Conservation (phyloP, 2,888 invertebrate genomes). For the Schrankia costaestrigalis region DNA sequence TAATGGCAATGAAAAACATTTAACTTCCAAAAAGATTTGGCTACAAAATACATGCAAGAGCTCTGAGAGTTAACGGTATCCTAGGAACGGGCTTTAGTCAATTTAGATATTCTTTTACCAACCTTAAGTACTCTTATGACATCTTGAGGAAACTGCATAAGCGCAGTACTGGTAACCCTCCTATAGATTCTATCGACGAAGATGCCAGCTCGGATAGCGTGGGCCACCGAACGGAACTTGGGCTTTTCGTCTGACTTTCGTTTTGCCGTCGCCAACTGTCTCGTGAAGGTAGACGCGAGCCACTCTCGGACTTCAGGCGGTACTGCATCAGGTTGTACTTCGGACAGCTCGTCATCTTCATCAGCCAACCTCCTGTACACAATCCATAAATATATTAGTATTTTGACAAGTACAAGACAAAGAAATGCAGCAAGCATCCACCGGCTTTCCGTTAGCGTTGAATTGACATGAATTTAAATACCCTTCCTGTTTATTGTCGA, state of each 20-base stretch:
- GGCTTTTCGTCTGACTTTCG: conserved; percentile 90
- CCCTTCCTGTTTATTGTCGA: conserved; percentile 27
- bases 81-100: too few species aligned
- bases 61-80: too few species aligned
- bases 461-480: too few species aligned
- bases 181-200: conserved; percentile 97
- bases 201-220: conserved; percentile 97
- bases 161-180: conserved; percentile 87
- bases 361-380: conserved; percentile 87
- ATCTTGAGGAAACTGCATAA: conserved; percentile 93
- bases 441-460: conserved; percentile 1
- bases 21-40: too few species aligned
- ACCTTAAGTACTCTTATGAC: conserved; percentile 94
- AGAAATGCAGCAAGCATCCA: conserved; percentile 30
- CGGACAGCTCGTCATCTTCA: conserved; percentile 97
- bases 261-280: conserved; percentile 90
- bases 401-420: conserved; percentile 6
- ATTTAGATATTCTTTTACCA: conserved; percentile 34
- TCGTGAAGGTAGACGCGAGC: conserved; percentile 97
- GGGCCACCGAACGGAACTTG: conserved; percentile 96
- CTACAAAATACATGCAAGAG: too few species aligned
- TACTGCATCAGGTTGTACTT: conserved; percentile 97
- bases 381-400: conserved; percentile 32
- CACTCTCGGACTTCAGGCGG: conserved; percentile 98
- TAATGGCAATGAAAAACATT: too few species aligned